These are phyloP conservation scores for Rousettus madagascariensis DNA, from an alignment of 2,797 vertebrate genomes.

Conservation along the genomic window DNA sequence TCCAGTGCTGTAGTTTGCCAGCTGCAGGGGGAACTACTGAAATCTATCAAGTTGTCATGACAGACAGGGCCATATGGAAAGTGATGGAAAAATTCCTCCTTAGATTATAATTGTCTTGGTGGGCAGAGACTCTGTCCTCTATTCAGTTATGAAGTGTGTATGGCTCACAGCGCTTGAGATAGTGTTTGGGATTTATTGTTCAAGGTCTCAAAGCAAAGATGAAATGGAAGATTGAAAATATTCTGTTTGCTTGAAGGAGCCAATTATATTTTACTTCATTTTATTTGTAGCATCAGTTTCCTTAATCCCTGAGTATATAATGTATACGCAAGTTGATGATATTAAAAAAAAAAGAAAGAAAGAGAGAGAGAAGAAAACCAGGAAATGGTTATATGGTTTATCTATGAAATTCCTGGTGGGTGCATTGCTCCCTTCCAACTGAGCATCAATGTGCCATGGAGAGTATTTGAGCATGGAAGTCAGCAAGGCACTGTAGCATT, in stretches of 20 bases:
- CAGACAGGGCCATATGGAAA: conserved; percentile 53
- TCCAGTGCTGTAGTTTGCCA: conserved; percentile 30
- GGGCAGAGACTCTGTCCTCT: not conserved
- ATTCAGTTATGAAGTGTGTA: not conserved
- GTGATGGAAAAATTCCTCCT: conserved; percentile 27
- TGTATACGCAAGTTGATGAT: not conserved
- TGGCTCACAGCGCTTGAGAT: not conserved
- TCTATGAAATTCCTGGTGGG: not conserved
- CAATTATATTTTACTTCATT: conserved; percentile 45
- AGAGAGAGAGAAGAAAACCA: not conserved
- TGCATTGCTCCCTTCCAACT: not conserved
- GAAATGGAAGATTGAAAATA: conserved; percentile 34
- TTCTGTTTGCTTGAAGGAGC: not conserved
- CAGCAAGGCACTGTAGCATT: not conserved
- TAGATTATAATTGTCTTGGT: conserved; percentile 24
- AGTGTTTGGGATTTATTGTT: not conserved
- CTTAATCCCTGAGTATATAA: not conserved
- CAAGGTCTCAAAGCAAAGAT: conserved; percentile 23
- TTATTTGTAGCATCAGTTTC: conserved; percentile 39
- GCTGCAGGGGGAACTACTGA: not conserved
- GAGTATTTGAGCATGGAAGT: not conserved
- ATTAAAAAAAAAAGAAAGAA: not conserved
- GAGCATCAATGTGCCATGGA: not conserved
- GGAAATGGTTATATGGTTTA: not conserved
- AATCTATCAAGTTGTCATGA: conserved; percentile 34